A percentile compares a stretch with the other conserved stretches of the same genome.
phyloP scores from a whole-genome alignment of 2,888 invertebrate species.

The Meta bourneti region DNA sequence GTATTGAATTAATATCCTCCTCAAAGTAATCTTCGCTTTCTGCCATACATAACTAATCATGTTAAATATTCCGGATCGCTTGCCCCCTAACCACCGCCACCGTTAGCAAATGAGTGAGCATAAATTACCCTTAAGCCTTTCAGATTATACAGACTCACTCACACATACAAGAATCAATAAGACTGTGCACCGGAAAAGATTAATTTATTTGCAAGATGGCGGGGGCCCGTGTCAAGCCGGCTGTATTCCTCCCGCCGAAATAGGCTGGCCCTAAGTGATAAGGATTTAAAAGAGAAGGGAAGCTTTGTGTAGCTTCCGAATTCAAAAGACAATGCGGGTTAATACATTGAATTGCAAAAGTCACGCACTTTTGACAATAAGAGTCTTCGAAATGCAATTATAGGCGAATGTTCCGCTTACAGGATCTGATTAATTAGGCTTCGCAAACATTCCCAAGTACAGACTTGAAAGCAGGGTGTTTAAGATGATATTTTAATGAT shows the following conservation, averaged over 20 bases:
- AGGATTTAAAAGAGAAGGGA: conserved; percentile 48
- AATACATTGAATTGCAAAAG: conserved; percentile 23
- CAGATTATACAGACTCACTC: conserved; percentile 26
- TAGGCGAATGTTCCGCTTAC: conserved; percentile 31
- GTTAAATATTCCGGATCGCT: conserved; percentile 64
- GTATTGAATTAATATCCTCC: conserved; percentile 57
- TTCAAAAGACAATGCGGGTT: conserved; percentile 28
- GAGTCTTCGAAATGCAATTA: conserved; percentile 40
- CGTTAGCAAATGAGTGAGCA: conserved; percentile 62
- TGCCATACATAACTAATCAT: conserved; percentile 65
- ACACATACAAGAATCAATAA: conserved; percentile 52
- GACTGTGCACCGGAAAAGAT: conserved; percentile 42
- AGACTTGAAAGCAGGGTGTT: not conserved
- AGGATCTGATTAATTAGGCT: conserved; percentile 44
- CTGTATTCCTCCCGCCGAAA: conserved; percentile 1
- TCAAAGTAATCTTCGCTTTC: conserved; percentile 23
- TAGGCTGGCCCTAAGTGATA: conserved; percentile 49
- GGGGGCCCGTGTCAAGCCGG: not conserved
- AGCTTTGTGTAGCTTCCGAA: conserved; percentile 34
- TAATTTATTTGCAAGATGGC: conserved; percentile 66
- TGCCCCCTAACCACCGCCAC: not conserved
- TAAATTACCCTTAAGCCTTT: conserved; percentile 62
- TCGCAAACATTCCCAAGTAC: not conserved
- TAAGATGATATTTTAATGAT: not conserved
- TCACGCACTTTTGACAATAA: conserved; percentile 14